A percentile compares a stretch with the other conserved stretches of the same genome.
Conservation (phyloP, 2,113 vertebrate genomes). For the Anguilla japonica region DNA sequence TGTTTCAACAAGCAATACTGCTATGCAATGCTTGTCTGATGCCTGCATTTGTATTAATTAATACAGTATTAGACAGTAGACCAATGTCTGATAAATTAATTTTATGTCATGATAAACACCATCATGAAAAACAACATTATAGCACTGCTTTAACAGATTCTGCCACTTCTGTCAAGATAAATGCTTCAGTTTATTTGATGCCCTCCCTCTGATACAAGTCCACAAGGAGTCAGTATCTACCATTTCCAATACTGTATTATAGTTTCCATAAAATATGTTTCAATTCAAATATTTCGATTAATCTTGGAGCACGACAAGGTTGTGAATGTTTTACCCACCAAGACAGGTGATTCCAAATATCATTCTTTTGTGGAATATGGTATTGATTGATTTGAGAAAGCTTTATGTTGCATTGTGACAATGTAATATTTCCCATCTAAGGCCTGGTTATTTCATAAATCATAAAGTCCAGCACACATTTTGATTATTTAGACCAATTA, state of each 20-base stretch:
- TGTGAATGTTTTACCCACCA: background rate
- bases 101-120: too few species aligned
- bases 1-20: background rate
- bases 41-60: background rate
- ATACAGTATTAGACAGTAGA: constrained; percentile 55
- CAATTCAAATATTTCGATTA: background rate
- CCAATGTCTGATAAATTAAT: constrained; percentile 3
- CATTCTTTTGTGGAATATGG: background rate
- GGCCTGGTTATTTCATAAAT: too few species aligned
- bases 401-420: background rate
- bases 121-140: constrained; percentile 34
- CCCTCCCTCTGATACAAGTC: too few species aligned
- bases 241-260: too few species aligned
- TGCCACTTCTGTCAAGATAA: constrained; percentile 13
- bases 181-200: background rate
- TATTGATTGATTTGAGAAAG: background rate
- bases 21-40: constrained; percentile 11
- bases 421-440: background rate
- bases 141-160: constrained; percentile 65
- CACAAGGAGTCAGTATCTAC: too few species aligned
- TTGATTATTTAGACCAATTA: too few species aligned
- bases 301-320: background rate
- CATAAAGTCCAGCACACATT: too few species aligned
- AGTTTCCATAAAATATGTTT: background rate
- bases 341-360: background rate